A percentile compares a stretch with the other conserved stretches of the same genome.
Conservation (phyloP, 2,797 vertebrate genomes). For the Novumbra hubbsi region DNA sequence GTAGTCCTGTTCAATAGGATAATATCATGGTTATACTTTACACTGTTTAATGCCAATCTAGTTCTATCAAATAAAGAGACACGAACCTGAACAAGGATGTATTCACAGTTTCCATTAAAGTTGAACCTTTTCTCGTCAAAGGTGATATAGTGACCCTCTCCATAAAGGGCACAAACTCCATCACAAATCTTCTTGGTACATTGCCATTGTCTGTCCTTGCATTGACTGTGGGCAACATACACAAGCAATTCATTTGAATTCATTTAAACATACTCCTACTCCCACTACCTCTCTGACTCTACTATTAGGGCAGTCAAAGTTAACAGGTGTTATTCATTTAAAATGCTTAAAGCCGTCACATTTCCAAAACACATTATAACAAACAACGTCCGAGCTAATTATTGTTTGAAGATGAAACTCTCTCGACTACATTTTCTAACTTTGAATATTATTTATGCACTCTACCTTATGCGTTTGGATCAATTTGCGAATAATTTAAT, state of each 20-base stretch:
- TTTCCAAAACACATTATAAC: no score
- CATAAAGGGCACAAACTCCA: conserved; percentile 84
- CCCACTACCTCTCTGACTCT: no score
- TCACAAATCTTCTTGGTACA: conserved; percentile 82
- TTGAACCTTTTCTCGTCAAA: conserved; percentile 88
- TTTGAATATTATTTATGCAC: no score
- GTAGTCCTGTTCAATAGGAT: conserved; percentile 71
- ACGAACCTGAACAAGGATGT: conserved; percentile 85
- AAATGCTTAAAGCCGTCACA: no score
- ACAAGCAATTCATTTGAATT: not conserved
- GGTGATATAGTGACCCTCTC: conserved; percentile 88
- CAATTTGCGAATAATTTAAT: no score
- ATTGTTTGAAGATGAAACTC: no score
- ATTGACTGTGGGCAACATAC: conserved; percentile 70
- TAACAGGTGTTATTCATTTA: no score
- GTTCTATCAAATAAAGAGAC: not conserved
- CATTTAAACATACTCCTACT: no score
- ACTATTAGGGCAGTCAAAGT: no score
- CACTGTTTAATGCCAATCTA: not conserved
- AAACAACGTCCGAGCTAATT: no score
- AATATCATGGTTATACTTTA: not conserved
- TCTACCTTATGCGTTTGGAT: no score
- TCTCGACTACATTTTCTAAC: no score
- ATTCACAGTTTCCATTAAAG: conserved; percentile 90
- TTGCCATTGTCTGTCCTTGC: conserved; percentile 77